phyloP scores from a whole-genome alignment of 2,888 invertebrate genomes.

The Cetonia aurata region DNA sequence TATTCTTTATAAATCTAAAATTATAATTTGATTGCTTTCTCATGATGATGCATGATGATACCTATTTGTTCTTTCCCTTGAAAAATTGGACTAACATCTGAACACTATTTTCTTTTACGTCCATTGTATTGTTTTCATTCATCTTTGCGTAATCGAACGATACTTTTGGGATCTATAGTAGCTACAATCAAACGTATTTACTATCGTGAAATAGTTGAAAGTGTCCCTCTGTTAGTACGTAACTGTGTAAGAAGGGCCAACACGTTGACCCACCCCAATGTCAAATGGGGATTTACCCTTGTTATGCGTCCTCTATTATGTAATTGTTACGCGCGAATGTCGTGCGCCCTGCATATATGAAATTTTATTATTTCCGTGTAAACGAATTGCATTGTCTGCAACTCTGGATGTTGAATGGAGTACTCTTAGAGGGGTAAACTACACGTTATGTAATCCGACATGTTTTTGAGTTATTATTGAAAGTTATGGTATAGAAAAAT shows the following conservation, averaged over 20 bases:
- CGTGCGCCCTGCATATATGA: conserved; percentile 23
- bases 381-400: conserved; percentile 28
- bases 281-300: conserved; percentile 15
- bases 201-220: background rate
- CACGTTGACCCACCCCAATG: conserved; percentile 29
- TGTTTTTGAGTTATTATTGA: conserved; percentile 1
- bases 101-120: background rate
- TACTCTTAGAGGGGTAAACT: background rate
- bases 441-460: background rate
- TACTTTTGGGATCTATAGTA: background rate
- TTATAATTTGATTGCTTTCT: no score
- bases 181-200: background rate
- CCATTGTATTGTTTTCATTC: background rate
- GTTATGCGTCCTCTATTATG: conserved; percentile 26
- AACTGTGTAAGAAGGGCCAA: background rate
- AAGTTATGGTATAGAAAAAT: background rate
- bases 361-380: conserved; percentile 40
- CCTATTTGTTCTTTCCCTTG: no score
- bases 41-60: no score
- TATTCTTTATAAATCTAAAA: no score
- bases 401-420: no score
- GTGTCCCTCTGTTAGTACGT: no score
- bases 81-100: no score
- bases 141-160: no score
- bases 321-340: conserved; percentile 27